Evolutionary conservation across 2,113 vertebrate species (phyloP).

Genomic region (Peromyscus leucopus): DNA sequence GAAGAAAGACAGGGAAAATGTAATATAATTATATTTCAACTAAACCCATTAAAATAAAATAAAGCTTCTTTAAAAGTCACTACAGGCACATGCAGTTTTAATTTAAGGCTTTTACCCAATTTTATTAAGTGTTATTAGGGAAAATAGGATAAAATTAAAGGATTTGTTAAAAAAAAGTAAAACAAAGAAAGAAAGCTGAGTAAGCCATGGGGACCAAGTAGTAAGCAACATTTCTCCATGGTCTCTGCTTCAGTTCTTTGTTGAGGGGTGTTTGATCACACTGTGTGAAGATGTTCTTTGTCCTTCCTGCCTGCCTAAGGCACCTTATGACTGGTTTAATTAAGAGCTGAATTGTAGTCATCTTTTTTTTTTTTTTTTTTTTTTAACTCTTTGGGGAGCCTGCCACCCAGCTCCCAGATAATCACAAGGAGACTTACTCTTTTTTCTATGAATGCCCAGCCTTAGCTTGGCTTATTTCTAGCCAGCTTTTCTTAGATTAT

Average conservation of each 20-base stretch:
- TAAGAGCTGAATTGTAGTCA: not conserved
- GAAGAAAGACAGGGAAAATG: not conserved
- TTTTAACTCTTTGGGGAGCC: not conserved
- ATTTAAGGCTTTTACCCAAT: not conserved
- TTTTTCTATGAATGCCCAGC: not conserved
- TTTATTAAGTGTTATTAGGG: not conserved
- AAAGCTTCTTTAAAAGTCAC: not conserved
- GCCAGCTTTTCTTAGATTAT: not conserved
- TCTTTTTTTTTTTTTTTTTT: not conserved
- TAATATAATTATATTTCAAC: not conserved
- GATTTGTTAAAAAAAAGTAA: not conserved
- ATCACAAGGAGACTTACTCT: not conserved
- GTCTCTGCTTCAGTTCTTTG: not conserved
- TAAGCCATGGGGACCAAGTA: not conserved
- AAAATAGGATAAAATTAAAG: not conserved
- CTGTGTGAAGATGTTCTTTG: not conserved
- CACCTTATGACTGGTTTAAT: not conserved
- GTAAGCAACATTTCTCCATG: too few species aligned
- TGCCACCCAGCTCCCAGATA: not conserved
- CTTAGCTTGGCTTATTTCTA: not conserved
- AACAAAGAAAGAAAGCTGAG: not conserved
- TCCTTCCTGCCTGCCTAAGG: not conserved
- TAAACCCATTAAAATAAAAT: not conserved
- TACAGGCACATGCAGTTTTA: not conserved
- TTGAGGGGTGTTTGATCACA: not conserved